Evolutionary conservation across 1,140 invertebrate species (phyloP).

Genomic region (Pogonomyrmex californicus): DNA sequence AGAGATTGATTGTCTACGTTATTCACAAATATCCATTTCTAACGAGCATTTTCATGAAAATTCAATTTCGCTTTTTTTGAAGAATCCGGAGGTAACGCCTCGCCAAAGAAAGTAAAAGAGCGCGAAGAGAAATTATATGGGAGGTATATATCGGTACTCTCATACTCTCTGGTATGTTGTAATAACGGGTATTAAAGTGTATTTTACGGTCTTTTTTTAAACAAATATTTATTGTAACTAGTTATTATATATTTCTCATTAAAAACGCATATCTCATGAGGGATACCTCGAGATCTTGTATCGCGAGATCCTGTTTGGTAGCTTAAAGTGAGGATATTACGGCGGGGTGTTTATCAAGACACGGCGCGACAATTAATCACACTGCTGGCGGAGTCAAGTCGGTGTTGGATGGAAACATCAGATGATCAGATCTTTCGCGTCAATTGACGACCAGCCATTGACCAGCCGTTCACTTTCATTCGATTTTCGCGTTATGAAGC

Average conservation of each 20-base stretch:
- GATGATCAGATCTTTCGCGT: conserved; percentile 8
- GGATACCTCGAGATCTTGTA: neutral
- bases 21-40: neutral
- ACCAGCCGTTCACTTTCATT: conserved; percentile 11
- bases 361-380: conserved; percentile 37
- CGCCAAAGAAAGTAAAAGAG: neutral
- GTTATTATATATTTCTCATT: neutral
- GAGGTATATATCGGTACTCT: neutral
- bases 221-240: neutral
- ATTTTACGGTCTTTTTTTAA: neutral
- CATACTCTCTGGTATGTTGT: neutral
- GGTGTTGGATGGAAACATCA: conserved; percentile 20
- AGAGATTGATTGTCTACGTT: neutral
- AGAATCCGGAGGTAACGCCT: neutral
- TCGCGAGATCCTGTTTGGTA: neutral
- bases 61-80: neutral
- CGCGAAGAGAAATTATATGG: neutral
- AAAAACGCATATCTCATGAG: neutral
- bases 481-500: conserved; percentile 1
- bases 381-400: neutral
- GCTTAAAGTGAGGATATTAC: neutral
- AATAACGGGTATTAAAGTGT: neutral
- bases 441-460: conserved; percentile 1
- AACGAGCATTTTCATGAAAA: neutral
- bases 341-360: neutral